Percentiles rank a stretch among this genome's conserved stretches.
These are phyloP conservation scores for Trypoxylon attenuatum DNA, from an alignment of 2,888 invertebrate genomes.

Conservation along the genomic window DNA sequence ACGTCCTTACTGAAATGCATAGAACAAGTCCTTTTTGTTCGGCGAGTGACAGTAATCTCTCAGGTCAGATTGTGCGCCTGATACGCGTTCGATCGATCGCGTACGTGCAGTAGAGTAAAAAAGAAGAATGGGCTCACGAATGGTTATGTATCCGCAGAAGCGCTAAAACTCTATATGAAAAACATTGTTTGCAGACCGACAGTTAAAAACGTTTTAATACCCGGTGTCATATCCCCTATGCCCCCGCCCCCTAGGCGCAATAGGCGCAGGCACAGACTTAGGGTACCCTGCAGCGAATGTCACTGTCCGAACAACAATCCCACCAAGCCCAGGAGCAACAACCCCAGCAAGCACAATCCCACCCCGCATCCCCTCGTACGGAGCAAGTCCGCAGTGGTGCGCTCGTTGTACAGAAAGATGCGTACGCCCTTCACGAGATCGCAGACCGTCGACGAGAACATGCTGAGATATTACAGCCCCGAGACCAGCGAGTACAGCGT, in stretches of 20 bases:
- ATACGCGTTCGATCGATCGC: constrained; percentile 59
- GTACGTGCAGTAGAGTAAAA: constrained; percentile 37
- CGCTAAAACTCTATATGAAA: constrained; percentile 64
- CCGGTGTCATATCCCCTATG: constrained; percentile 74
- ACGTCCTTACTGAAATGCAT: constrained; percentile 45
- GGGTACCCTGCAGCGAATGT: constrained; percentile 74
- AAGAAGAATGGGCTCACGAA: constrained; percentile 55
- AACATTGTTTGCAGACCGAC: constrained; percentile 74
- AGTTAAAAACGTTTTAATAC: constrained; percentile 75
- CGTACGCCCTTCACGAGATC: constrained; percentile 73
- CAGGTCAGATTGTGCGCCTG: constrained; percentile 9
- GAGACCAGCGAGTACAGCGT: constrained; percentile 70
- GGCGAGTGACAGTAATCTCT: constrained; percentile 40
- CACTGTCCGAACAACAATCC: constrained; percentile 68
- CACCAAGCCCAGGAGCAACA: constrained; percentile 64
- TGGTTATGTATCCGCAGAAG: constrained; percentile 39
- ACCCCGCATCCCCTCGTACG: constrained; percentile 72
- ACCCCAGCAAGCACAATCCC: constrained; percentile 63
- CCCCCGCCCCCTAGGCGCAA: constrained; percentile 73
- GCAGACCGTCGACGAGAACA: constrained; percentile 72
- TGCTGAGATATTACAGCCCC: constrained; percentile 69
- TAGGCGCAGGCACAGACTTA: constrained; percentile 75
- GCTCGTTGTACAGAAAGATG: constrained; percentile 74
- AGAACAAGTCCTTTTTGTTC: constrained; percentile 27
- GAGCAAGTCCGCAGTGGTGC: constrained; percentile 75